phyloP scores from a whole-genome alignment of 2,888 invertebrate species.

The Agrotis segetum region DNA sequence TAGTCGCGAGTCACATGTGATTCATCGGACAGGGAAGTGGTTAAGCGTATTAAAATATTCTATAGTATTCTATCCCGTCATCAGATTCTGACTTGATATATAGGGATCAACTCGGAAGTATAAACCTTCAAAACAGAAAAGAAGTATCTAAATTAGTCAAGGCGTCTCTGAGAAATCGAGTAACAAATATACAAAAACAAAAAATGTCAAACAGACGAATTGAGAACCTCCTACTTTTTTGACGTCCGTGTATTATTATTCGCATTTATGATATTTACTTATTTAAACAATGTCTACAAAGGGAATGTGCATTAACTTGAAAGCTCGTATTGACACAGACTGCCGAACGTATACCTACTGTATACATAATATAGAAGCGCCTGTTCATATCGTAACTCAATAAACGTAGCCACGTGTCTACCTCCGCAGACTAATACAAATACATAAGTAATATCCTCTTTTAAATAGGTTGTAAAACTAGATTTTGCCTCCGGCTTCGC shows the following conservation, averaged over 20 bases:
- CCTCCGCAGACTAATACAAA: conserved; percentile 30
- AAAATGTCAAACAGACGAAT: too few species aligned
- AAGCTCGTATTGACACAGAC: background rate
- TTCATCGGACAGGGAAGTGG: too few species aligned
- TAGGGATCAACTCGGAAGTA: too few species aligned
- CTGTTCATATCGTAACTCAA: conserved; percentile 20
- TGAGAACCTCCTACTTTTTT: too few species aligned
- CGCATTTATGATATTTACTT: background rate
- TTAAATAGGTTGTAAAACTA: background rate
- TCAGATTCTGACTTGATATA: too few species aligned
- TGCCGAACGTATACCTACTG: too few species aligned
- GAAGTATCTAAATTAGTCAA: too few species aligned
- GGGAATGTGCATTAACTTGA: background rate
- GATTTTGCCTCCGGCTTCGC: too few species aligned
- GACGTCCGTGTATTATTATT: background rate
- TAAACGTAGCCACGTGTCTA: conserved; percentile 15
- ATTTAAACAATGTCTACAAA: background rate
- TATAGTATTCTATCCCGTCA: too few species aligned
- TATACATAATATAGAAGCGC: conserved; percentile 7
- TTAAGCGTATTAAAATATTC: too few species aligned
- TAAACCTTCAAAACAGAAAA: too few species aligned
- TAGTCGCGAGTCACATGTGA: too few species aligned
- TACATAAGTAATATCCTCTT: conserved; percentile 43
- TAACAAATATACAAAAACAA: background rate
- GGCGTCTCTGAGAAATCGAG: background rate